Conservation (phyloP, 2,797 vertebrate genomes). For the Crax fasciolata region DNA sequence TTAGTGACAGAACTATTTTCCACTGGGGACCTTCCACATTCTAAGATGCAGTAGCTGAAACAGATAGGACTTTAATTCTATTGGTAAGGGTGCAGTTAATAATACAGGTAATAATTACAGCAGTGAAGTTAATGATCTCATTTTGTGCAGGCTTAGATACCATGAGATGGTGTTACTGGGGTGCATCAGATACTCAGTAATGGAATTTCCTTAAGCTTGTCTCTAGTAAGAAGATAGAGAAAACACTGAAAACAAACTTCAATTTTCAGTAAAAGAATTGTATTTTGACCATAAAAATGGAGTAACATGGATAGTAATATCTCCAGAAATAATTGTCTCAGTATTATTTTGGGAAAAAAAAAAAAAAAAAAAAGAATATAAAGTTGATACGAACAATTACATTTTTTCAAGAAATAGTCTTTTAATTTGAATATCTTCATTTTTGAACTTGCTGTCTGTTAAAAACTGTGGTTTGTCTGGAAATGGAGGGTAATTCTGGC, state of each 20-base stretch:
- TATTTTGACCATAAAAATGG: not conserved
- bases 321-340: not conserved
- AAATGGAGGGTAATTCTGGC: not conserved
- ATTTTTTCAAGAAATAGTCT: not conserved
- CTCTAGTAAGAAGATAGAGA: not conserved
- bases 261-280: not conserved
- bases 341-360: not conserved
- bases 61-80: constrained; percentile 62
- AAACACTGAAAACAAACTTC: not conserved
- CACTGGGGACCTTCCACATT: not conserved
- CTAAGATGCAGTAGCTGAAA: constrained; percentile 1
- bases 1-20: constrained; percentile 15
- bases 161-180: constrained; percentile 40
- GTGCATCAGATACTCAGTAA: not conserved
- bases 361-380: not conserved
- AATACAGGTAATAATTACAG: constrained; percentile 61
- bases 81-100: constrained; percentile 59
- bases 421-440: not conserved
- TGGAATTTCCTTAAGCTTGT: constrained; percentile 14
- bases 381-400: not conserved
- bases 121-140: constrained; percentile 76
- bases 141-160: constrained; percentile 33
- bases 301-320: not conserved
- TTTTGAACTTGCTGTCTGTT: not conserved
- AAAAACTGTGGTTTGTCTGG: not conserved